These are phyloP conservation scores for Drosophila greeni DNA, from an alignment of 2,888 invertebrate species.

Conservation along the genomic window DNA sequence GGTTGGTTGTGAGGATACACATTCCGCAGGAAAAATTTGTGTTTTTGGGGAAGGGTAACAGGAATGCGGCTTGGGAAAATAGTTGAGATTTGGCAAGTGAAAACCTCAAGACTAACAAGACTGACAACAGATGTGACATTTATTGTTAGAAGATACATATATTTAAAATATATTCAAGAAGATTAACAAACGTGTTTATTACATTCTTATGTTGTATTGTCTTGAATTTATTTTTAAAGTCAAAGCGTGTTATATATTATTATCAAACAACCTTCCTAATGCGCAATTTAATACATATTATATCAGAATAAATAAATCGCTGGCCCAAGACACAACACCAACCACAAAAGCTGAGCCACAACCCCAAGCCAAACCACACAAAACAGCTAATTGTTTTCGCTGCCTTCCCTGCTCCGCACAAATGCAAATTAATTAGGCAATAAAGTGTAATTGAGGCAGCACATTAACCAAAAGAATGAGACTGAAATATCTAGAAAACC, in stretches of 20 bases:
- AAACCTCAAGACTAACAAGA: conserved; percentile 6
- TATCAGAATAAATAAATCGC: conserved; percentile 3
- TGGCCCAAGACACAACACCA: not conserved
- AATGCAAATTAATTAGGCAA: conserved; percentile 48
- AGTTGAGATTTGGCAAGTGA: conserved; percentile 10
- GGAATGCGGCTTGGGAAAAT: conserved; percentile 9
- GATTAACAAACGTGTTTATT: not conserved
- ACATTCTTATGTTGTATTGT: not conserved
- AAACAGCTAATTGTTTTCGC: conserved; percentile 19
- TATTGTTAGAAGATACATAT: not conserved
- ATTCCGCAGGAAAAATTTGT: conserved; percentile 8
- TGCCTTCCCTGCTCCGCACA: conserved; percentile 4
- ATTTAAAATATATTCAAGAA: not conserved
- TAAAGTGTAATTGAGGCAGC: conserved; percentile 47
- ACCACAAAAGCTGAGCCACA: conserved; percentile 8
- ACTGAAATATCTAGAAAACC: conserved; percentile 16
- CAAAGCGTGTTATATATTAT: not conserved
- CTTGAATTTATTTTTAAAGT: no score
- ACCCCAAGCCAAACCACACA: conserved; percentile 20
- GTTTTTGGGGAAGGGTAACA: not conserved
- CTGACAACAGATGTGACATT: no score
- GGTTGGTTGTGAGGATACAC: conserved; percentile 10
- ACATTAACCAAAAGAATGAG: conserved; percentile 39
- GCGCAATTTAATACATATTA: conserved; percentile 12
- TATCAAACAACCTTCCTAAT: not conserved